These are phyloP conservation scores for Aricia agestis DNA, from an alignment of 1,140 invertebrate genomes.

Conservation along the genomic window DNA sequence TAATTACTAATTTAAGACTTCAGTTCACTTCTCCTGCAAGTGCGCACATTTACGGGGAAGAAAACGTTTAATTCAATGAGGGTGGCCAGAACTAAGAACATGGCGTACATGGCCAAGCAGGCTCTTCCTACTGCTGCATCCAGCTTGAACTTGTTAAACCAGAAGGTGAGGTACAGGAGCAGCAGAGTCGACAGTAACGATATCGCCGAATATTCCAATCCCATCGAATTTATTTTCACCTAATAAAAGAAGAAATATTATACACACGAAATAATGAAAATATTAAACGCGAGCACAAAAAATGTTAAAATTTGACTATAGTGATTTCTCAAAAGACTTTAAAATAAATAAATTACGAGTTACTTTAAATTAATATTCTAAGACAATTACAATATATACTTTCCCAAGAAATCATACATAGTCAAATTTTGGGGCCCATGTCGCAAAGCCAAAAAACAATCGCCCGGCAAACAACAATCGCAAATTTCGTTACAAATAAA, in stretches of 20 bases:
- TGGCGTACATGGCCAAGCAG: constrained; percentile 88
- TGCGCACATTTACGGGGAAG: constrained; percentile 90
- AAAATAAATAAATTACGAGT: background rate
- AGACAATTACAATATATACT: background rate
- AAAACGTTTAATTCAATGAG: constrained; percentile 93
- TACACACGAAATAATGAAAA: constrained; percentile 17
- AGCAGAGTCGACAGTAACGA: constrained; percentile 89
- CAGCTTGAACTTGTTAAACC: constrained; percentile 88
- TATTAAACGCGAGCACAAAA: constrained; percentile 12
- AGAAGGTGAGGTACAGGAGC: constrained; percentile 87
- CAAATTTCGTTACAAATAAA: constrained; percentile 22
- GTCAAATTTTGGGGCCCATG: constrained; percentile 30
- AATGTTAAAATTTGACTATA: constrained; percentile 21
- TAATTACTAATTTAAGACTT: constrained; percentile 43
- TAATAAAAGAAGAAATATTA: constrained; percentile 41
- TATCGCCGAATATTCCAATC: constrained; percentile 89
- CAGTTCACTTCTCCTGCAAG: constrained; percentile 77
- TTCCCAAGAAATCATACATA: constrained; percentile 24
- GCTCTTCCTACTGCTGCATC: constrained; percentile 87
- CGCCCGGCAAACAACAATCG: constrained; percentile 22
- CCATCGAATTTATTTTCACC: constrained; percentile 85
- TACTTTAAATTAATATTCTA: background rate
- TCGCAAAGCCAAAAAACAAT: constrained; percentile 21
- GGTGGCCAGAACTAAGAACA: constrained; percentile 88
- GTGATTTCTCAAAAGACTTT: constrained; percentile 21